A percentile compares a stretch with the other conserved stretches of the same genome.
phyloP scores from a whole-genome alignment of 2,797 vertebrate genomes.

The Crotalus adamanteus region DNA sequence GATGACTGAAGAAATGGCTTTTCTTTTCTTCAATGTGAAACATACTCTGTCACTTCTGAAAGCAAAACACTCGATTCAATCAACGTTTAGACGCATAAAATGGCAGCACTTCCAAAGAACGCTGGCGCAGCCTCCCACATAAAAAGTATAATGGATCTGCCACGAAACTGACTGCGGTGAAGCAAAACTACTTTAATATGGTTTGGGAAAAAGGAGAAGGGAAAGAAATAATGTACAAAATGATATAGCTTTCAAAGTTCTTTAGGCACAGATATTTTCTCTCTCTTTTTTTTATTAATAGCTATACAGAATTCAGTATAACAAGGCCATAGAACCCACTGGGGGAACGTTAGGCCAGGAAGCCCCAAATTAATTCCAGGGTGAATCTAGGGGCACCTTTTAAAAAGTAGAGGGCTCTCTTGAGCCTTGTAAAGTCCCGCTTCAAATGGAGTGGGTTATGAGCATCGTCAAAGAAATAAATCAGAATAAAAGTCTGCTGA shows the following conservation, averaged over 20 bases:
- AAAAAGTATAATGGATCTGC: background rate
- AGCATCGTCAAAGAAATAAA: background rate
- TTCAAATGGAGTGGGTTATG: background rate
- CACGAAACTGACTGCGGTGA: background rate
- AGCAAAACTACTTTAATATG: background rate
- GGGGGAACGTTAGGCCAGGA: background rate
- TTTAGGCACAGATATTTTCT: background rate
- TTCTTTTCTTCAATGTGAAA: background rate
- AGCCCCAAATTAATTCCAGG: background rate
- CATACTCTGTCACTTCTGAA: slow-evolving; percentile 1
- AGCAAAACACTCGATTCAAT: background rate
- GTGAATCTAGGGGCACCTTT: background rate
- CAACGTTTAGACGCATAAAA: background rate
- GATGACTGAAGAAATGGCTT: background rate
- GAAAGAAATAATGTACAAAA: background rate
- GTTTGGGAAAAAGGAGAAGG: background rate
- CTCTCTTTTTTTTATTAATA: background rate
- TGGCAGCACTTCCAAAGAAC: background rate
- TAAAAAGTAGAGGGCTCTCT: background rate
- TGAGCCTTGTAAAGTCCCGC: background rate
- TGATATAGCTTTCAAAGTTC: background rate
- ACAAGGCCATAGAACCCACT: background rate
- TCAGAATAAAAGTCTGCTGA: background rate
- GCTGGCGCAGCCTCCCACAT: background rate
- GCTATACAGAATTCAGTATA: background rate